A percentile compares a stretch with the other conserved stretches of the same genome.
Evolutionary conservation across 2,888 invertebrate species (phyloP).

Genomic region (Emmelina monodactyla): DNA sequence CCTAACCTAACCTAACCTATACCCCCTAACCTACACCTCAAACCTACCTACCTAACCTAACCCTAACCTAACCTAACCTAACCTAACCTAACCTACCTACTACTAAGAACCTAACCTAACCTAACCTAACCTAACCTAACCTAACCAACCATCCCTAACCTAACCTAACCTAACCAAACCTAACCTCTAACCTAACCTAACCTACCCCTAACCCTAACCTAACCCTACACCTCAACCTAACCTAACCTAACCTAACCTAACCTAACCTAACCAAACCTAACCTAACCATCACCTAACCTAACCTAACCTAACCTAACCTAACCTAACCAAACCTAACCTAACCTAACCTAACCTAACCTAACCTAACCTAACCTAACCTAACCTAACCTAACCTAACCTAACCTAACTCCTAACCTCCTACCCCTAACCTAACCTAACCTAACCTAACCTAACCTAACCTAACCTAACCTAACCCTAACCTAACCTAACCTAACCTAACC

Average conservation of each 20-base stretch:
- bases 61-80: no score
- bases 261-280: conserved; percentile 5
- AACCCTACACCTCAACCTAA: conserved; percentile 5
- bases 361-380: conserved; percentile 6
- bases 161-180: conserved; percentile 3
- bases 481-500: no score
- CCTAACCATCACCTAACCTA: conserved; percentile 5
- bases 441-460: conserved; percentile 6
- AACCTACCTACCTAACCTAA: no score
- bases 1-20: no score
- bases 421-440: conserved; percentile 7
- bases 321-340: conserved; percentile 6
- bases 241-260: conserved; percentile 6
- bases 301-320: conserved; percentile 6
- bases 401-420: conserved; percentile 6
- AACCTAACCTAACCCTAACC: conserved; percentile 5
- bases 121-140: no score
- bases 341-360: conserved; percentile 5
- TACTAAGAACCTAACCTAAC: no score
- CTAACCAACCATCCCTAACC: no score
- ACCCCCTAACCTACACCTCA: no score
- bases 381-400: conserved; percentile 8
- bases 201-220: conserved; percentile 4
- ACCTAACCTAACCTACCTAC: no score
- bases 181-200: conserved; percentile 5